A percentile compares a stretch with the other conserved stretches of the same genome.
Conservation (phyloP, 2,888 invertebrate genomes). For the Odontomyia ornata region DNA sequence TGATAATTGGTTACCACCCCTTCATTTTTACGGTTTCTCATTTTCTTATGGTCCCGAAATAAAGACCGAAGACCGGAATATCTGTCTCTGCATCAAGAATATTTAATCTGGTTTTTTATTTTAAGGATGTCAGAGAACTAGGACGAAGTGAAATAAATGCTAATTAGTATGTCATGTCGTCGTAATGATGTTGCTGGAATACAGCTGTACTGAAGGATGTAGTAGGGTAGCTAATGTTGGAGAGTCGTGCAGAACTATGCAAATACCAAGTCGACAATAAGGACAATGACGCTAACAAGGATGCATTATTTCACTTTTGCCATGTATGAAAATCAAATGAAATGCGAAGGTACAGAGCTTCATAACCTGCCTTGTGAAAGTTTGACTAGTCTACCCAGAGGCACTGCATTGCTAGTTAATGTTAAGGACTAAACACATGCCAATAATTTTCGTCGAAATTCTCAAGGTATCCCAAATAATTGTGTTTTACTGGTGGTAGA, state of each 20-base stretch:
- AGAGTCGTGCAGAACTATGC: conserved; percentile 14
- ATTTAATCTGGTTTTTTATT: background rate
- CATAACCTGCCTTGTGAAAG: background rate
- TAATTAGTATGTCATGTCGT: conserved; percentile 35
- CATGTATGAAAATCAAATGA: background rate
- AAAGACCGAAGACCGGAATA: background rate
- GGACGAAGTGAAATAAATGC: conserved; percentile 22
- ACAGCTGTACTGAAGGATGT: background rate
- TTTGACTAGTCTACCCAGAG: too few relatives aligned
- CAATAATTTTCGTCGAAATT: too few relatives aligned
- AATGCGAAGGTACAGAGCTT: background rate
- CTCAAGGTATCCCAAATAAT: too few relatives aligned
- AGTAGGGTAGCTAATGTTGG: conserved; percentile 3
- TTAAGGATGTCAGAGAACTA: background rate
- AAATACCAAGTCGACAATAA: background rate
- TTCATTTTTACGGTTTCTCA: conserved; percentile 4
- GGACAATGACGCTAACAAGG: conserved; percentile 12
- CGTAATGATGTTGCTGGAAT: conserved; percentile 10
- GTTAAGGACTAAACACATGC: too few relatives aligned
- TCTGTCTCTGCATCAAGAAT: background rate
- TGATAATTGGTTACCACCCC: background rate
- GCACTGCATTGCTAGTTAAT: too few relatives aligned
- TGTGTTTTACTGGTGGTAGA: too few relatives aligned
- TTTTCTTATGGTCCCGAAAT: background rate
- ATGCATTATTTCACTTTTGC: background rate